A percentile compares a stretch with the other conserved stretches of the same genome.
These are phyloP conservation scores for Ploceus nigricollis DNA, from an alignment of 2,113 vertebrate species.

Conservation along the genomic window DNA sequence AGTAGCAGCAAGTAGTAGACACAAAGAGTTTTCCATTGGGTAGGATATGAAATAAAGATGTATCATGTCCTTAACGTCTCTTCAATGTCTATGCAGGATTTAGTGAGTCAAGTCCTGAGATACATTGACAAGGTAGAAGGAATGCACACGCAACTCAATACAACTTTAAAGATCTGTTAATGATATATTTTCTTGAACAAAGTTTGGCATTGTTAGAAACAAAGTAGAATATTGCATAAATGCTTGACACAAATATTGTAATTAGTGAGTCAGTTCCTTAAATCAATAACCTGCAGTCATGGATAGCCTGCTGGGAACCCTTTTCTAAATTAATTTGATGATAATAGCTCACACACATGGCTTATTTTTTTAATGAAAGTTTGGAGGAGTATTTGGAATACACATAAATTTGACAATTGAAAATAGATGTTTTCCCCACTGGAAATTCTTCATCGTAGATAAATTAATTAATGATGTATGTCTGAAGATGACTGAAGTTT, in stretches of 20 bases:
- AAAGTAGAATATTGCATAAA: not conserved
- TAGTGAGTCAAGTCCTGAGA: not conserved
- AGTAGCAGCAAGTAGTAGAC: not conserved
- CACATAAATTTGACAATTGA: not conserved
- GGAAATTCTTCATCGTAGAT: not conserved
- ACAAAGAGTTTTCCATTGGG: not conserved
- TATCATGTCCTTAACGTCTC: not conserved
- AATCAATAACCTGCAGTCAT: not conserved
- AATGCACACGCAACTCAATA: not conserved
- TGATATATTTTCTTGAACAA: not conserved
- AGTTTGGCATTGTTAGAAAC: not conserved
- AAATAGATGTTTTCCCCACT: not conserved
- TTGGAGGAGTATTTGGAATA: not conserved
- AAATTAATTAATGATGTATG: not conserved
- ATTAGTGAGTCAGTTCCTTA: not conserved
- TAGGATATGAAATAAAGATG: not conserved
- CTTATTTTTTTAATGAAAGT: not conserved
- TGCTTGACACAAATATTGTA: not conserved
- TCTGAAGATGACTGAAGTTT: not conserved
- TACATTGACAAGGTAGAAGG: not conserved
- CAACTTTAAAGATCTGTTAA: not conserved
- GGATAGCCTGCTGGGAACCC: not conserved
- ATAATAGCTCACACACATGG: not conserved
- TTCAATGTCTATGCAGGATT: fast-evolving
- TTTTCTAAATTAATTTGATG: not conserved